These are phyloP conservation scores for Pseudotriccus pelzelni DNA, from an alignment of 2,797 vertebrate species.

Conservation along the genomic window DNA sequence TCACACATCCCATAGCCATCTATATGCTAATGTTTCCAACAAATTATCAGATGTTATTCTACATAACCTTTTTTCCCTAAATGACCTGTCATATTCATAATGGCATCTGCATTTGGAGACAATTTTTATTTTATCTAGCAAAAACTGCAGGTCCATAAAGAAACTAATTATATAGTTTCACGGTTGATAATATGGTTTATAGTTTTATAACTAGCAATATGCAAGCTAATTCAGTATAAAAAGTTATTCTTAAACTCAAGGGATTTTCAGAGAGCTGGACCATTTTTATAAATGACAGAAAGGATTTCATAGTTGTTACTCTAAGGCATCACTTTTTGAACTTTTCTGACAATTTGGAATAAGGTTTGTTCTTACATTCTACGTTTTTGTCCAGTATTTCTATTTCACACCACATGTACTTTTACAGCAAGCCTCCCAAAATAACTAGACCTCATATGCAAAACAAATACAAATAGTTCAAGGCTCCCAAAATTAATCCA, in stretches of 20 bases:
- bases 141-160: constrained; percentile 71
- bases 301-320: background rate
- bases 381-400: background rate
- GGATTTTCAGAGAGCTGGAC: background rate
- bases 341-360: background rate
- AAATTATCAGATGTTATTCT: constrained; percentile 76
- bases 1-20: constrained; percentile 69
- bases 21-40: constrained; percentile 78
- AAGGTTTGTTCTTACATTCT: background rate
- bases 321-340: background rate
- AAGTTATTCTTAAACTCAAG: constrained; percentile 19
- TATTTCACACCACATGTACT: background rate
- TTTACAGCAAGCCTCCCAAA: background rate
- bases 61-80: constrained; percentile 67
- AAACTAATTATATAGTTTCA: constrained; percentile 76
- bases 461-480: background rate
- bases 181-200: constrained; percentile 72
- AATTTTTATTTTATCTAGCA: constrained; percentile 73
- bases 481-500: background rate
- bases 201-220: constrained; percentile 66
- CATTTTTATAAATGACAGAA: background rate
- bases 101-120: constrained; percentile 59
- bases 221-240: constrained; percentile 52
- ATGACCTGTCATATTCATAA: constrained; percentile 76
- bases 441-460: background rate